Evolutionary conservation across 2,888 invertebrate genomes (phyloP).

Genomic region (Cataglyphis cursor): DNA sequence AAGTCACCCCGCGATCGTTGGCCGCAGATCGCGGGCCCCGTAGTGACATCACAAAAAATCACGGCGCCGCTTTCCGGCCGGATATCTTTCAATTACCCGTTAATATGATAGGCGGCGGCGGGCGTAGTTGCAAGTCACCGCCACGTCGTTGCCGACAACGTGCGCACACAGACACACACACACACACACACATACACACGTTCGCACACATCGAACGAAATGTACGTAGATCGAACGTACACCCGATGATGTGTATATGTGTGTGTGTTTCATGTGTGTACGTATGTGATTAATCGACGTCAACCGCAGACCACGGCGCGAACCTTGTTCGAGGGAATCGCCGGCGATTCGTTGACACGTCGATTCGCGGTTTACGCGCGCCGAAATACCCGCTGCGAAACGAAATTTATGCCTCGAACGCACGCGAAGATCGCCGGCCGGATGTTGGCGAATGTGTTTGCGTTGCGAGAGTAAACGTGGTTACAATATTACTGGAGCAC

Average conservation of each 20-base stretch:
- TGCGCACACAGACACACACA: constrained; percentile 63
- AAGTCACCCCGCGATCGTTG: constrained; percentile 85
- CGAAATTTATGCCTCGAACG: constrained; percentile 31
- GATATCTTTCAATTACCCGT: constrained; percentile 87
- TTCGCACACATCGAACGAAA: constrained; percentile 8
- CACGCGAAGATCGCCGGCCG: constrained; percentile 21
- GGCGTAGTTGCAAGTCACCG: constrained; percentile 85
- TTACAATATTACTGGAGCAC: constrained; percentile 30
- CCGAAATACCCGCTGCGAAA: constrained; percentile 40
- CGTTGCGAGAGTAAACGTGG: constrained; percentile 36
- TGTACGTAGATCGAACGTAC: constrained; percentile 2
- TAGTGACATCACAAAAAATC: constrained; percentile 84
- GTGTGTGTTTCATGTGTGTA: constrained; percentile 58
- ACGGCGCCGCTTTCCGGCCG: constrained; percentile 83
- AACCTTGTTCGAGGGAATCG: constrained; percentile 68
- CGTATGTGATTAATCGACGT: constrained; percentile 85
- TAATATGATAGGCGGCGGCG: constrained; percentile 85
- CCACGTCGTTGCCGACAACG: constrained; percentile 85
- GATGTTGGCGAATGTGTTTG: constrained; percentile 37
- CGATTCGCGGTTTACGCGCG: constrained; percentile 70
- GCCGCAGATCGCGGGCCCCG: constrained; percentile 74
- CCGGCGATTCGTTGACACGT: constrained; percentile 75
- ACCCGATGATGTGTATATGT: neutral
- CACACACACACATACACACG: constrained; percentile 11
- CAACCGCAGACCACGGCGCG: constrained; percentile 83